Conservation (phyloP, 2,113 vertebrate species). For the Aegithalos caudatus region DNA sequence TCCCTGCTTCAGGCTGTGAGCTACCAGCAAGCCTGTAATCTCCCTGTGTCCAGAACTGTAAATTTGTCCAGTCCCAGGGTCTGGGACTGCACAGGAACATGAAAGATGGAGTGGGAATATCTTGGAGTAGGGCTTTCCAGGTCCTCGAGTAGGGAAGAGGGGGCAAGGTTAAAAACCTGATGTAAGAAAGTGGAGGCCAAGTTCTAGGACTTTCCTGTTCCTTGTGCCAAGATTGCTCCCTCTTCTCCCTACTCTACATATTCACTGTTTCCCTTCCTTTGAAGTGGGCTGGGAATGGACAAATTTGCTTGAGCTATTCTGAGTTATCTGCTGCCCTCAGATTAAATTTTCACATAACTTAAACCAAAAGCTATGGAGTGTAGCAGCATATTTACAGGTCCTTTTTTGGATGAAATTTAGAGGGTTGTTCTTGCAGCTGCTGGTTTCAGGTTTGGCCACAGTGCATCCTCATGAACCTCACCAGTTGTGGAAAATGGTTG, state of each 20-base stretch:
- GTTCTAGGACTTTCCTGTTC: background rate
- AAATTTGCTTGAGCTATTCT: background rate
- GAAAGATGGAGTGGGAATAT: background rate
- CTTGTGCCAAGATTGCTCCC: background rate
- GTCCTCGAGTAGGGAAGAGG: background rate
- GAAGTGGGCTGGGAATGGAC: background rate
- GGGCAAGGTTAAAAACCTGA: background rate
- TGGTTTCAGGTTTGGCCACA: background rate
- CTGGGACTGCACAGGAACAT: background rate
- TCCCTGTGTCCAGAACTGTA: background rate
- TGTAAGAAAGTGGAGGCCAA: background rate
- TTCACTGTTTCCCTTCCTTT: background rate
- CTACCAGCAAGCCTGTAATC: accelerated
- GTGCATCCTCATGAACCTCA: background rate
- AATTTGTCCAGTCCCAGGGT: background rate
- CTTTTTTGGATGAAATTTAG: background rate
- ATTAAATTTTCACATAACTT: background rate
- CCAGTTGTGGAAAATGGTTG: background rate
- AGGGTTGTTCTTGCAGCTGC: background rate
- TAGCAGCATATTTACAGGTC: background rate
- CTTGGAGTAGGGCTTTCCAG: background rate
- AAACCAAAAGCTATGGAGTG: background rate
- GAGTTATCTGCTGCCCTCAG: background rate
- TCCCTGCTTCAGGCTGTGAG: background rate
- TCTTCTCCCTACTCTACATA: background rate